Percentiles rank a stretch among this genome's conserved stretches.
Evolutionary conservation across 2,888 invertebrate genomes (phyloP).

Genomic region (Acrobasis repandana): DNA sequence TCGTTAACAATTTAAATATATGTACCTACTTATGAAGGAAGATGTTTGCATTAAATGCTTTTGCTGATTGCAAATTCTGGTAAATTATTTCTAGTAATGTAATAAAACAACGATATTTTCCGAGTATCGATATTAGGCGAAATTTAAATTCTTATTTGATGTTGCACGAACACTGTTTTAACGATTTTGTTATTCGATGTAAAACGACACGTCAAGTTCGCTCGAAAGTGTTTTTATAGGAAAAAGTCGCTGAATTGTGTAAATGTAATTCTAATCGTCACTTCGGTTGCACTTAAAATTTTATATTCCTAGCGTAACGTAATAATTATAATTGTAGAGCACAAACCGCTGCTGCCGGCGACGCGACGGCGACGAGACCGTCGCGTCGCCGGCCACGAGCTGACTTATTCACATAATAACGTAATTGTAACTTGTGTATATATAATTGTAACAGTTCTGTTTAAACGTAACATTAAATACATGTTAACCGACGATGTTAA

Average conservation of each 20-base stretch:
- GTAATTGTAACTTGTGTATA: conserved; percentile 51
- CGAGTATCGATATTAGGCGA: not conserved
- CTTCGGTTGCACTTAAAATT: conserved; percentile 58
- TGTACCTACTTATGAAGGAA: too few species aligned
- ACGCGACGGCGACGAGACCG: not conserved
- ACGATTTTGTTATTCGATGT: conserved; percentile 19
- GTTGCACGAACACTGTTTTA: conserved; percentile 17
- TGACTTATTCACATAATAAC: conserved; percentile 35
- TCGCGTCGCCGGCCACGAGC: conserved; percentile 23
- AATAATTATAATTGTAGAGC: conserved; percentile 64
- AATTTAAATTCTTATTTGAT: conserved; percentile 10
- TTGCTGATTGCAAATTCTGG: not conserved
- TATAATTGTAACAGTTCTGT: conserved; percentile 59
- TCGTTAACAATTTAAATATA: too few species aligned
- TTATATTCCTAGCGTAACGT: conserved; percentile 62
- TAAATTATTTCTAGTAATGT: not conserved
- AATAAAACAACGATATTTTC: conserved; percentile 3
- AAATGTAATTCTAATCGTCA: conserved; percentile 44
- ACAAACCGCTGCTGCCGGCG: conserved; percentile 54
- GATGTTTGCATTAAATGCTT: not conserved
- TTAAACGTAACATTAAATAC: conserved; percentile 57
- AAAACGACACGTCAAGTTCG: conserved; percentile 7
- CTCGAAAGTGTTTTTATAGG: conserved; percentile 20
- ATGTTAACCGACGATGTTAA: conserved; percentile 68
- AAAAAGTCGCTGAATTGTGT: conserved; percentile 27